Evolutionary conservation across 2,113 vertebrate genomes (phyloP).

Genomic region (Agelaius tricolor): DNA sequence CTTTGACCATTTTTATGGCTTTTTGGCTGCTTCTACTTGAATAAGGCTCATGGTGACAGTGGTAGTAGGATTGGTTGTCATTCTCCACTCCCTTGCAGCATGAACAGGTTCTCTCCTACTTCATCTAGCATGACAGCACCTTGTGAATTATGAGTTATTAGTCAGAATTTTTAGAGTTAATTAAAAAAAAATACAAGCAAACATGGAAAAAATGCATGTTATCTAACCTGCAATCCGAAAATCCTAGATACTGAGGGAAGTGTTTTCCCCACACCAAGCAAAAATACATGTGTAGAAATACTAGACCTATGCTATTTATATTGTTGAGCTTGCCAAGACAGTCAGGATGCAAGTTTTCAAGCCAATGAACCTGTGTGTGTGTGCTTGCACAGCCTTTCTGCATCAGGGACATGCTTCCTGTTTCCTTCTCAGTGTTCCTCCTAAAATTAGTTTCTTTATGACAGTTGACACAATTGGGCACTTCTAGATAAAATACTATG

Average conservation of each 20-base stretch:
- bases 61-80: not conserved
- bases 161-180: not conserved
- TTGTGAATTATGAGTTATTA: not conserved
- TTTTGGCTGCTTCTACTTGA: not conserved
- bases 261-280: not conserved
- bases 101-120: not conserved
- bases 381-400: not conserved
- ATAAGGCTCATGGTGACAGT: not conserved
- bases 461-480: not conserved
- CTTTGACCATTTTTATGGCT: not conserved
- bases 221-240: not conserved
- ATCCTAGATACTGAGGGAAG: not conserved
- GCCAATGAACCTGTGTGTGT: not conserved
- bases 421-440: slow-evolving; percentile 32
- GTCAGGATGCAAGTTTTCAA: slow-evolving; percentile 43
- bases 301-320: not conserved
- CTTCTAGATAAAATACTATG: not conserved
- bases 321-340: not conserved
- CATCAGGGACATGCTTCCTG: not conserved
- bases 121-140: not conserved
- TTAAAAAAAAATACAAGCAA: not conserved
- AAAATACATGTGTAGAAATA: not conserved
- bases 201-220: slow-evolving; percentile 63
- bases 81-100: not conserved
- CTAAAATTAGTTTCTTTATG: slow-evolving; percentile 28